These are phyloP conservation scores for Neuroscelio doddi DNA, from an alignment of 2,888 invertebrate species.

Conservation along the genomic window DNA sequence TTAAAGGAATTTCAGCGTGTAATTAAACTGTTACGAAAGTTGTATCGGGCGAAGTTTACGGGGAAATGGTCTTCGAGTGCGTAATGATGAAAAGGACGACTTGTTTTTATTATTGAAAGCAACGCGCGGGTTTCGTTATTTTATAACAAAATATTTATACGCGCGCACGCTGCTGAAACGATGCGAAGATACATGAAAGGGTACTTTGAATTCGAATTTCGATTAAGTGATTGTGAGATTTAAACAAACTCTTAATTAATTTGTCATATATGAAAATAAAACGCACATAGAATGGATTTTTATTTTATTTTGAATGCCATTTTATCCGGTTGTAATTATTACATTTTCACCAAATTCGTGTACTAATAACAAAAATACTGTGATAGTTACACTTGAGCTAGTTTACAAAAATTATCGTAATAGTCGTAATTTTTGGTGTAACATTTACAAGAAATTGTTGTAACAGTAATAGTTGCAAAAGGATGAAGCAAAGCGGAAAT, in stretches of 20 bases:
- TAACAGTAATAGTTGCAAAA: slow-evolving; percentile 5
- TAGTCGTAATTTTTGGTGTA: slow-evolving; percentile 29
- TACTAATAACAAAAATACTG: slow-evolving; percentile 24
- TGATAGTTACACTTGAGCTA: slow-evolving; percentile 39
- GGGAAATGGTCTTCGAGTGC: slow-evolving; percentile 32
- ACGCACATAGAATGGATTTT: no score
- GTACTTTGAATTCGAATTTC: slow-evolving; percentile 24
- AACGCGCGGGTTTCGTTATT: slow-evolving; percentile 36
- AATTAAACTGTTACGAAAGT: slow-evolving; percentile 41
- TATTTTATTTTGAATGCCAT: slow-evolving; percentile 14
- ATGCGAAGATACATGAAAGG: slow-evolving; percentile 29
- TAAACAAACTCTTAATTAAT: not conserved
- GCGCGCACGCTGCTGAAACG: slow-evolving; percentile 38
- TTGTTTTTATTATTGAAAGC: slow-evolving; percentile 27
- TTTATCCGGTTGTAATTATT: slow-evolving; percentile 15
- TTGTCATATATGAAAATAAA: not conserved
- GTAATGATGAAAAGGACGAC: slow-evolving; percentile 21
- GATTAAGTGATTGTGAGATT: not conserved
- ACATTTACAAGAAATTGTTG: slow-evolving; percentile 27
- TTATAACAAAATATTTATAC: slow-evolving; percentile 39
- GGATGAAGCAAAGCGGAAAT: not conserved
- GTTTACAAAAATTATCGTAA: slow-evolving; percentile 13
- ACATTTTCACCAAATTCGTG: slow-evolving; percentile 13
- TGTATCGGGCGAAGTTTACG: slow-evolving; percentile 7
- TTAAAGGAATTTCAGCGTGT: slow-evolving; percentile 32